Percentiles rank a stretch among this genome's conserved stretches.
phyloP scores from a whole-genome alignment of 2,113 vertebrate species.

The Gallinago undulata region DNA sequence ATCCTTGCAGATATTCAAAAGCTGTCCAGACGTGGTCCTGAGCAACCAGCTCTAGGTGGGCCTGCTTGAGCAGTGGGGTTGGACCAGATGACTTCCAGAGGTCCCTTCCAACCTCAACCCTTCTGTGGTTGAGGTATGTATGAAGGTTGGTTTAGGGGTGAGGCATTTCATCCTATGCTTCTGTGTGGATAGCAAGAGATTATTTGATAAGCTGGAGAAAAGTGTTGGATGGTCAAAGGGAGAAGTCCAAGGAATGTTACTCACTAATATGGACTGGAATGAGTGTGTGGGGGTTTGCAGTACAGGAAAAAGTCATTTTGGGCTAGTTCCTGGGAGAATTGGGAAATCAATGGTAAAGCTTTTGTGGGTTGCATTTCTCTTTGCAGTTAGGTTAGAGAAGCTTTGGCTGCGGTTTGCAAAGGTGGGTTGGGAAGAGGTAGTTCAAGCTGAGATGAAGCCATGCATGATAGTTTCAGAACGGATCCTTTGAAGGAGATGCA shows the following conservation, averaged over 20 bases:
- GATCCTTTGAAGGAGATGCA: neutral
- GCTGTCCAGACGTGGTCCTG: neutral
- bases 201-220: neutral
- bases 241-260: neutral
- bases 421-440: neutral
- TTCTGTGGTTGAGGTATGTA: neutral
- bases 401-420: neutral
- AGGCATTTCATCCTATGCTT: neutral
- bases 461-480: neutral
- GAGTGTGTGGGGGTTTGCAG: neutral
- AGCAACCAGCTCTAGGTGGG: neutral
- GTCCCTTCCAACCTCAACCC: neutral
- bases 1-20: neutral
- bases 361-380: neutral
- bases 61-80: neutral
- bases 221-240: neutral
- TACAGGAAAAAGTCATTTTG: neutral
- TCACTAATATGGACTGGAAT: neutral
- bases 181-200: neutral
- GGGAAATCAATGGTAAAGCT: neutral
- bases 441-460: neutral
- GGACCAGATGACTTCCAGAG: neutral
- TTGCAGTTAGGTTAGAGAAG: neutral
- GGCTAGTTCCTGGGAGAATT: neutral
- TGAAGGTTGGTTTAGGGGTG: neutral